Percentiles rank a stretch among this genome's conserved stretches.
phyloP scores from a whole-genome alignment of 2,113 vertebrate genomes.

The Carlito syrichta region DNA sequence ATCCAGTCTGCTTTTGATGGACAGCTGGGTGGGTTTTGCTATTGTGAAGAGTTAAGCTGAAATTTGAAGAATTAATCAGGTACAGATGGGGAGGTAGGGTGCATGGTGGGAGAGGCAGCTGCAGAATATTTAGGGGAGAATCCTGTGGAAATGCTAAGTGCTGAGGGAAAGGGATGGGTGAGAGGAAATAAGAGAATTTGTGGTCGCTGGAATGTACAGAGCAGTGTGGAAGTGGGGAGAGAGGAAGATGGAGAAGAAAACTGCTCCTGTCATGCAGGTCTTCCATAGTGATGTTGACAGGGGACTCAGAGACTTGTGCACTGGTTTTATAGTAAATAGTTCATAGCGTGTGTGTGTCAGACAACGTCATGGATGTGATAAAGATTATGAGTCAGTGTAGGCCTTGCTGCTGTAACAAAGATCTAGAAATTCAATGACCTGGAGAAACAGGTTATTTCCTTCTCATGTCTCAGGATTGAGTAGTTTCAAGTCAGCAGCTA shows the following conservation, averaged over 20 bases:
- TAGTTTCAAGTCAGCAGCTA: not conserved
- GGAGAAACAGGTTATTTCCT: not conserved
- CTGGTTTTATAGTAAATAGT: not conserved
- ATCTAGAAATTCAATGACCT: not conserved
- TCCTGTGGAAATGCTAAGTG: not conserved
- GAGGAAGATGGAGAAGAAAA: not conserved
- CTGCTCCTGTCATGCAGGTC: too few species aligned
- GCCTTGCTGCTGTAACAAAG: not conserved
- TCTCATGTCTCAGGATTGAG: not conserved
- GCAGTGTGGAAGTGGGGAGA: not conserved
- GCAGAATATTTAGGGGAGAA: not conserved
- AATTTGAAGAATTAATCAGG: not conserved
- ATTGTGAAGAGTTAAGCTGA: too few species aligned
- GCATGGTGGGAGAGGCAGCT: not conserved
- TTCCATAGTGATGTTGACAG: not conserved
- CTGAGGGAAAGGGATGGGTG: not conserved
- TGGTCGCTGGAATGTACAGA: too few species aligned
- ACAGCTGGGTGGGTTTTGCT: too few species aligned
- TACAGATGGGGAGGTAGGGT: not conserved
- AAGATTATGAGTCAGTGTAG: not conserved
- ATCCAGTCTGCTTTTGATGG: too few species aligned
- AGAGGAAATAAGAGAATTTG: rapidly evolving
- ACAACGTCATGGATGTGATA: not conserved
- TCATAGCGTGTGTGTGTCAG: not conserved
- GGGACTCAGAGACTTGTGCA: not conserved